Evolutionary conservation across 2,888 invertebrate species (phyloP), one percentile per base, ranked within the genome.

Genomic region (Andrena bicolor): DNA sequence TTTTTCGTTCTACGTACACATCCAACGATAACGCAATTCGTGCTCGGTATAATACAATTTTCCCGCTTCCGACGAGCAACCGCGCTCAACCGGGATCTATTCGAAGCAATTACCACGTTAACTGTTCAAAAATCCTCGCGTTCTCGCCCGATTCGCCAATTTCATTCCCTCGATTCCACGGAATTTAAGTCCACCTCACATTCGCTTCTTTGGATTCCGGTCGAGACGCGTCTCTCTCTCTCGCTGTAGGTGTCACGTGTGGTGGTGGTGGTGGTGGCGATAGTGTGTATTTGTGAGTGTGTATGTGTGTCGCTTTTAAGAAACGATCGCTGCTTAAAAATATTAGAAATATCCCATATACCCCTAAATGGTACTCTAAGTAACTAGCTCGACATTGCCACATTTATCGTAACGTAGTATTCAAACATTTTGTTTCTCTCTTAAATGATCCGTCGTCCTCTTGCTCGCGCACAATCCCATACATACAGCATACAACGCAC

Each of bases 321-420:
- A 80, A 89, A 88, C 81, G 84, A 84, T 84, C 89, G 89, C 87
- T 85, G 85, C 88, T 90, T 91, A 91, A 90, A 90, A 88, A 88
- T 88, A 90, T 86, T 89, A 89, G 86, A 91, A 91, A 90, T 90
- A 91, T 91, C 91, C 92, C 91, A 89, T 90, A 89, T 90, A 90
- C 91, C 91, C 90, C 90, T 90, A 91, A 88, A 87, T 90, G 90
- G 85, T 90, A 85, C 80, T 90, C 90, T 92, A 93, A 92, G 89
- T 93, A 93, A 92, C 92, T 92, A 92, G 91, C 91, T 93, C 90
- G 91, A 92, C 90, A 91, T 92, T 91, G 92, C 91, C 92, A 92
- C 92, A 91, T 91, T 90, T 86, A 91, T 65, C 90, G 90, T 89
- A 85, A 84, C 82, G 78, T 86, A 86, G 76, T 86, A 85, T 83